These are phyloP conservation scores for Laterallus jamaicensis DNA, from an alignment of 2,113 vertebrate species.

Conservation along the genomic window DNA sequence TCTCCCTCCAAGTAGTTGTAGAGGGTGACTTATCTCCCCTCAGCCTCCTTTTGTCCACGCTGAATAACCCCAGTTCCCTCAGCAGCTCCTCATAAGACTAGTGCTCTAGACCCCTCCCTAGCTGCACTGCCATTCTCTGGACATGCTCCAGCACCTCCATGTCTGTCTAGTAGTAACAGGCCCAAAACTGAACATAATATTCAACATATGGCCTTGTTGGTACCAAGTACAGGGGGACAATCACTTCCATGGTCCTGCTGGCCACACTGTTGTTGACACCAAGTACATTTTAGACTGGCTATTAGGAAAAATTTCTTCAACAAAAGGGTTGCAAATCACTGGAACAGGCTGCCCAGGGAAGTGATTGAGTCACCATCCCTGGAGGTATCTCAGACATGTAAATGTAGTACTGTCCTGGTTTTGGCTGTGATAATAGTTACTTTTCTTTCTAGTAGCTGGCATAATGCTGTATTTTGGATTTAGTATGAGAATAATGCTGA, in stretches of 20 bases:
- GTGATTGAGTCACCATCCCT: no score
- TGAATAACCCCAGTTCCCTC: neutral
- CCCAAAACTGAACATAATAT: neutral
- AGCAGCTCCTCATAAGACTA: rapidly evolving
- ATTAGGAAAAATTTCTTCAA: no score
- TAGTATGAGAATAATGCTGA: no score
- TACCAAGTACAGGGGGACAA: rapidly evolving
- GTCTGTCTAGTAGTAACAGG: neutral
- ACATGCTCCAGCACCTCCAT: rapidly evolving
- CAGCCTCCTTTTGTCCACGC: neutral
- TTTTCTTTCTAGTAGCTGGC: no score
- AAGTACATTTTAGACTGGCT: no score
- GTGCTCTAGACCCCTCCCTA: neutral
- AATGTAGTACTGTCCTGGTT: no score
- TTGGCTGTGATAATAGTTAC: no score
- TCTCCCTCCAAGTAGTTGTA: neutral
- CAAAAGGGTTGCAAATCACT: no score
- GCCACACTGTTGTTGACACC: neutral
- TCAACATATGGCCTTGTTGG: rapidly evolving
- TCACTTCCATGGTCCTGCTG: neutral
- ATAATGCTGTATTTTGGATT: no score
- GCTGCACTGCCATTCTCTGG: rapidly evolving
- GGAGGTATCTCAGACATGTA: no score
- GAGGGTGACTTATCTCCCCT: neutral
- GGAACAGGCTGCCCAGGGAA: no score